Evolutionary conservation across 2,797 vertebrate genomes (phyloP), one percentile per base, ranked within the genome.

Genomic region (Trematomus bernacchii): DNA sequence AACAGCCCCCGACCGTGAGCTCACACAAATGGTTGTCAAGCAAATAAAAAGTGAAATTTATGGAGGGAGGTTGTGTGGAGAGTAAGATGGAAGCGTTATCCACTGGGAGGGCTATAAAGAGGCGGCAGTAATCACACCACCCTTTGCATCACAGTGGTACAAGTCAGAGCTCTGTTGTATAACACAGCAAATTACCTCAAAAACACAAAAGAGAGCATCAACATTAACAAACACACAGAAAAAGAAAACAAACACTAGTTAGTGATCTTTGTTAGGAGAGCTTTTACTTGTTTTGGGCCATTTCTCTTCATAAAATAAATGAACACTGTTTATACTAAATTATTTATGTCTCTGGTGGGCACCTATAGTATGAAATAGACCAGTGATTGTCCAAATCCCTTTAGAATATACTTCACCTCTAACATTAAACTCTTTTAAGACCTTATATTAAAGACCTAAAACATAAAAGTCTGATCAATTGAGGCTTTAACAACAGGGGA

Each of bases 21-120:
- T 91, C 84, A 87, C 90, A 94, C 90, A 93, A 93, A 93, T 48
- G 80, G 87, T 91, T 91, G 89, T 94, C 95, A 93, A 92, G 93
- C 91, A 94, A 94, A 93, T 91, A 93, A 92, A 91, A 93, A 92
- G 90, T 85, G 66, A 91, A 92, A 95, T 94, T 94, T 94, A 94
- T 94, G 82, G 89, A 88, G 85, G 86, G 80, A 88, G 85, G 73
- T 90, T 74, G 82, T 76, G 82, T 90, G 80, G 79, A 90, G 80
- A 61, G 62, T 87, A 72, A 67, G 85, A 86, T 79, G 66, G 85
- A 83, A 73, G 80, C 65, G 87, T 87, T 88, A 85, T 91, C 86
- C 80, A 85, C 76, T 79, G 80, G 84, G 85, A 81, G 84, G 75
- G 83, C 86, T 88, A 86, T 91, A 93, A 93, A 93, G 88, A 90